Conservation (phyloP, 2,797 vertebrate genomes). For the Cirrhinus mrigala region DNA sequence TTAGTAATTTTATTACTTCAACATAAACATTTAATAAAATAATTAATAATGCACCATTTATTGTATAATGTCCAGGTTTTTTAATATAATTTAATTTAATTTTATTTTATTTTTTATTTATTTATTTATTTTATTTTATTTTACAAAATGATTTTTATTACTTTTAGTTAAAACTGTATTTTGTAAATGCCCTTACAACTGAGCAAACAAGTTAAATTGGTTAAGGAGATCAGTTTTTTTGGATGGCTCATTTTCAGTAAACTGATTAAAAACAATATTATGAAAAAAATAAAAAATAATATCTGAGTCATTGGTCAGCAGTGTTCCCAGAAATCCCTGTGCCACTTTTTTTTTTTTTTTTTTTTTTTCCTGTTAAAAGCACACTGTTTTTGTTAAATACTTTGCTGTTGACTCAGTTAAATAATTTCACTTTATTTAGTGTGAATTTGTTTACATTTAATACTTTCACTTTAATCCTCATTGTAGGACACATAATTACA, state of each 20-base stretch:
- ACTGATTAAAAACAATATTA: background rate
- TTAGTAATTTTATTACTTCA: too few relatives aligned
- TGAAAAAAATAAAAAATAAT: background rate
- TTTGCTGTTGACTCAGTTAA: background rate
- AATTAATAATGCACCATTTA: background rate
- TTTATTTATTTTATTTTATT: background rate
- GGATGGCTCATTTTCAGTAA: background rate
- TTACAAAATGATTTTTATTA: background rate
- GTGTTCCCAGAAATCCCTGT: background rate
- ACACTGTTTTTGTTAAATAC: background rate
- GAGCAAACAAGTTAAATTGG: background rate
- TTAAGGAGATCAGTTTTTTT: background rate
- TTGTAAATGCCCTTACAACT: background rate
- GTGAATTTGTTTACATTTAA: background rate
- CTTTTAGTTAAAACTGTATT: background rate
- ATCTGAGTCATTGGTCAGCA: background rate
- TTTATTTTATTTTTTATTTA: too few relatives aligned
- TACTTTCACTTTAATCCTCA: background rate
- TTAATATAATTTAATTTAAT: background rate
- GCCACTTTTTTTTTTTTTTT: background rate
- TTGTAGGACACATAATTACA: too few relatives aligned
- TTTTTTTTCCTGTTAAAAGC: background rate
- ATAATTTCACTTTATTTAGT: background rate
- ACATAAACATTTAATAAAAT: background rate
- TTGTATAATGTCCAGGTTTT: background rate